Evolutionary conservation across 2,113 vertebrate genomes (phyloP), one percentile per base, ranked within the genome.

Genomic region (Oreochromis spilurus): DNA sequence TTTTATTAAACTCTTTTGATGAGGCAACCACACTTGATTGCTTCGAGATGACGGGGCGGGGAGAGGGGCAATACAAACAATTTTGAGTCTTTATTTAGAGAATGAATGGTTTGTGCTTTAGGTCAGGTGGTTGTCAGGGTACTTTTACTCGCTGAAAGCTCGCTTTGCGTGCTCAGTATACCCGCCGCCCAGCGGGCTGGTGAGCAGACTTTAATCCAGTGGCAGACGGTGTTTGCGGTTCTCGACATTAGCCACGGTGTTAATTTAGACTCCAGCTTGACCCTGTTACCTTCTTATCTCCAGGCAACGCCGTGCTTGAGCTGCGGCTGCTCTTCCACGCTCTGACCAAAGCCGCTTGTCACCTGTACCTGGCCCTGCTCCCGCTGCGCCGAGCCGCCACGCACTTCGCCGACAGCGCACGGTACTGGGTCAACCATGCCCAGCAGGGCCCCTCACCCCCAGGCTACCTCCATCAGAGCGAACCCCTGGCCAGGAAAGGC

Each of bases 291-390:
- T 82, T 93, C 85, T 94, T 84, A 89, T 95, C 92, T 75, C 79
- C 89, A 96, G 96, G 93, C 62, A 94, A 96, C 86, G 93, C 92
- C 14, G 93, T 96, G 82, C 91, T 94, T 43, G 94, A 96, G 93
- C 91, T 95, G 87, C 94, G 94, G 65, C 89, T 95, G 90, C 92
- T 94, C 87, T 95, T 96, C 86, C 96, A 96, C 11, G 91, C 95
- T 12, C 88, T 95, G 50, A 94, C 94, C 79, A 95, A 95, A 91
- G 95, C 94, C 0, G 88, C 90, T 82, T 96, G 94, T 62, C 96
- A 96, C 94, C 92, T 96, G 91, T 96, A 96, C 90, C 92, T 95
- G 90, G 95, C 92, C 29, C 77, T 96, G 52, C 91, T 96, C 79
- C 94, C 91, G 40, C 91, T 96, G 89, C 95, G 95, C 53, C 79